Evolutionary conservation across 2,113 vertebrate genomes (phyloP).

Genomic region (Orycteropus afer): DNA sequence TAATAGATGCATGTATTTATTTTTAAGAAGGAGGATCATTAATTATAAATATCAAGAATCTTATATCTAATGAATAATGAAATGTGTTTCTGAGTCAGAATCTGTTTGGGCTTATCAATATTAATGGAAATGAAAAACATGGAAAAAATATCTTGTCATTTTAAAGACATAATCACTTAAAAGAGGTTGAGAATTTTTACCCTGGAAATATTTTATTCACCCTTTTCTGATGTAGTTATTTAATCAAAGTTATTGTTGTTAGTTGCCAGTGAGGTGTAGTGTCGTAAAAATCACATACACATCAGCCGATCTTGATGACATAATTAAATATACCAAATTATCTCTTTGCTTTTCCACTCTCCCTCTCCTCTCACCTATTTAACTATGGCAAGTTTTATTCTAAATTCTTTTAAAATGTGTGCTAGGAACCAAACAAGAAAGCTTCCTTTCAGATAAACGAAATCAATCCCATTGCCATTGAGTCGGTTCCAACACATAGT

Average conservation of each 20-base stretch:
- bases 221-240: background rate
- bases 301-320: background rate
- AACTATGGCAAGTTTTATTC: background rate
- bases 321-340: conserved; percentile 3
- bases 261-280: background rate
- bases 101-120: background rate
- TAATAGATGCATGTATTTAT: background rate
- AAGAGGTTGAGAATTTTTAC: background rate
- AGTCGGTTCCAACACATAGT: no score
- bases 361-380: background rate
- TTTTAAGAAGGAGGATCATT: background rate
- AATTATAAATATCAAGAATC: background rate
- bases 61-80: background rate
- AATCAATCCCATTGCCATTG: no score
- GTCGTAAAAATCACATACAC: background rate
- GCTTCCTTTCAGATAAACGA: background rate
- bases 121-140: background rate
- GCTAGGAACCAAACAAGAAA: conserved; percentile 32
- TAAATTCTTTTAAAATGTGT: background rate
- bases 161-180: background rate
- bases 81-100: background rate
- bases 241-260: background rate
- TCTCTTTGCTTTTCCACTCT: background rate
- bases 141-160: background rate
- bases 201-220: background rate